Base-by-base conservation (phyloP, 2,888 invertebrate species). In the Didymodactylos carnosus region DNA sequence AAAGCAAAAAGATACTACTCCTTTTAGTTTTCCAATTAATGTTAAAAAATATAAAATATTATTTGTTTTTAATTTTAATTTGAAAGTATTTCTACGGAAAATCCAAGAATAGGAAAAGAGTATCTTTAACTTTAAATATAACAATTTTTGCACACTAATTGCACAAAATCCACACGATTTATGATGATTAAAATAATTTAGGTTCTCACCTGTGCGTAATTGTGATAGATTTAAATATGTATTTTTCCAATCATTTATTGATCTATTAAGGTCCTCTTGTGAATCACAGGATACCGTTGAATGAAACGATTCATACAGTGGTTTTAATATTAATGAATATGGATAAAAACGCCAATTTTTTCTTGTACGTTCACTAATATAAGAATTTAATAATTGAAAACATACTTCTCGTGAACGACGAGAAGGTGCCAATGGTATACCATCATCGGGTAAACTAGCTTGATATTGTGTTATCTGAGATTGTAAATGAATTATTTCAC, bases 311-410 rank as follows among this genome's bases (percentile, higher is more conserved):
- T 89, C 89, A 84, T 94, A 88, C 79, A 95, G 85, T 49, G 92
- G 91, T 80, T 91, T 89, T 81, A 92, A 88, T 79, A 95, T 89
- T 78, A 92, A 88, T 84, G 94, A 93, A 83, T 95, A 91, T 93
- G 94, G 86, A 93, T 94, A 95, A 86, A 94, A 95, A 86, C 93
- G 94, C 94, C 94, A 95, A 85, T 93, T 92, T 80, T 89, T 89
- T 82, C 89, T 87, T 27, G 94, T 94, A 76, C 92, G 86, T 79
- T 87, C 88, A 78, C 89, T 87, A 70, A 95, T 91, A 85, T 94
- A 94, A 40, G 91, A 89, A 78, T 92, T 90, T 84, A 92, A 94
- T 88, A 94, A 89, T 74, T 71, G 71, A 51, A 71, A 53, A 23
- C 39, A 71, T 35, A 35, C 27, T 74, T 74, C 74, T 16, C 62